These are phyloP conservation scores for Lycopodina hypogea DNA, from an alignment of 37 sponge, comb jelly and placozoan species.

Conservation along the genomic window DNA sequence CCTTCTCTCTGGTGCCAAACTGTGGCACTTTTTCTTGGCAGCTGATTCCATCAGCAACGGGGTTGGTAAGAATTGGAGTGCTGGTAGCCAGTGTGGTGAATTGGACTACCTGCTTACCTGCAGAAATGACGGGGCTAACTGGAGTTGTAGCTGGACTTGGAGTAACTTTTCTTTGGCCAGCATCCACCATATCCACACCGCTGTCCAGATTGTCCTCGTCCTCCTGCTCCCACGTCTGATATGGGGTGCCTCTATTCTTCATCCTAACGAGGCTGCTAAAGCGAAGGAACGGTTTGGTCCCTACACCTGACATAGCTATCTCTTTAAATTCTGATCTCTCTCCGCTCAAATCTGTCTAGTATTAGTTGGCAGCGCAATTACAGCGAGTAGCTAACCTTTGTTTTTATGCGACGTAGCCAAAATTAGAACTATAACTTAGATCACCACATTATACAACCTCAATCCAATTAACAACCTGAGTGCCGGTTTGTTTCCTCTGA, in stretches of 20 bases:
- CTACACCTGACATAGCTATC: background rate
- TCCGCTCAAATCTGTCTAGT: background rate
- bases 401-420: no score
- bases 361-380: no score
- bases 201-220: background rate
- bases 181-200: background rate
- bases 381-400: no score
- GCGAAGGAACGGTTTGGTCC: constrained; percentile 17
- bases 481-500: no score
- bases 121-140: no score
- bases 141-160: no score
- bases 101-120: background rate
- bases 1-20: background rate
- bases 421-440: no score
- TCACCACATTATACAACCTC: no score
- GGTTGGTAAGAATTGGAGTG: background rate
- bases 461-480: no score
- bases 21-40: background rate
- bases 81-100: background rate
- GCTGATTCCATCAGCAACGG: no score
- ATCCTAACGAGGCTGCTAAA: constrained; percentile 12
- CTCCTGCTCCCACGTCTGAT: constrained; percentile 47
- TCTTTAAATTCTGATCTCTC: no score
- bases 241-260: constrained; percentile 16
- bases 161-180: no score